phyloP scores from a whole-genome alignment of 2,797 vertebrate species.

The Phyllotis vaccarum region DNA sequence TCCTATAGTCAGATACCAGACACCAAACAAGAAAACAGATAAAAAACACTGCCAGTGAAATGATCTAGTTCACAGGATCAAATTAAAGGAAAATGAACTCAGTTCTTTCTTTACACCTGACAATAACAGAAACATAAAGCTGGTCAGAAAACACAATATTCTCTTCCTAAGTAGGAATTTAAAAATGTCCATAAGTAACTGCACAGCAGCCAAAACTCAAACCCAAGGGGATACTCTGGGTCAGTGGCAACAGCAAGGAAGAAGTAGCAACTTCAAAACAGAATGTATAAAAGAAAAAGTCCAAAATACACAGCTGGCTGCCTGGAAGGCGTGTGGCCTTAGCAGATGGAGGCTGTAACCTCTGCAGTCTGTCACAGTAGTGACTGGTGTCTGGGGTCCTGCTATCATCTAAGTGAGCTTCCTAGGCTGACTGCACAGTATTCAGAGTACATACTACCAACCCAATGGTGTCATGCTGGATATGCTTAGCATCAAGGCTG shows the following conservation, averaged over 20 bases:
- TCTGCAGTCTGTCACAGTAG: neutral
- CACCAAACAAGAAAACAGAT: conserved; percentile 35
- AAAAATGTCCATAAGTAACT: conserved; percentile 28
- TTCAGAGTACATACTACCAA: conserved; percentile 90
- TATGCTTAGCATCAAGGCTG: conserved; percentile 98
- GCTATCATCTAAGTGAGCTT: neutral
- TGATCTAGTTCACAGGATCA: conserved; percentile 8
- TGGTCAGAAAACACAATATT: neutral
- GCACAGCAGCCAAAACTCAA: conserved; percentile 52
- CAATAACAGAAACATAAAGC: conserved; percentile 2
- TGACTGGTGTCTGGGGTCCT: conserved; percentile 11
- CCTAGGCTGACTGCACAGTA: conserved; percentile 62
- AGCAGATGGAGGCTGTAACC: neutral
- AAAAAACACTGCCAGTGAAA: neutral
- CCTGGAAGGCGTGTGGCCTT: neutral
- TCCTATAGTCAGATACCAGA: neutral
- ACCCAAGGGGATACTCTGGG: conserved; percentile 34
- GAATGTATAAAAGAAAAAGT: neutral
- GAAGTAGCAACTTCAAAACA: conserved; percentile 55
- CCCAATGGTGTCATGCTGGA: conserved; percentile 99
- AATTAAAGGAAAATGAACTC: neutral
- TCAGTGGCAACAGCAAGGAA: conserved; percentile 29
- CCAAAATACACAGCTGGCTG: neutral
- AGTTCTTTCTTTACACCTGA: neutral
- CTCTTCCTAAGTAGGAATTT: neutral